Evolutionary conservation across 2,888 invertebrate genomes (phyloP).

Genomic region (Lutraria lutraria): DNA sequence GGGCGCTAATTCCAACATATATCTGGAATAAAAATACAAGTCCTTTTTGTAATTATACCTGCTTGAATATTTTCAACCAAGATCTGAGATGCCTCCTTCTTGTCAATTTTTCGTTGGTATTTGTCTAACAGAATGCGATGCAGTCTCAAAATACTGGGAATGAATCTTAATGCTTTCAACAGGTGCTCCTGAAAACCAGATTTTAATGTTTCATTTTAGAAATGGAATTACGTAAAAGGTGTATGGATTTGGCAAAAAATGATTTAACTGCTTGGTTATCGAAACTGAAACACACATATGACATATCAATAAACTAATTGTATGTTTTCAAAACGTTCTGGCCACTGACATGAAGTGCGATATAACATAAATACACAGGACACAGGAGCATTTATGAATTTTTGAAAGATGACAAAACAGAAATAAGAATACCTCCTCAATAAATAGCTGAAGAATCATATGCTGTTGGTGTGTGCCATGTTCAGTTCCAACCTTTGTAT

Average conservation of each 20-base stretch:
- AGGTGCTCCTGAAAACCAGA: conserved; percentile 70
- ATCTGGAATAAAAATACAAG: neutral
- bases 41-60: conserved; percentile 35
- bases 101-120: conserved; percentile 76
- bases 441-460: conserved; percentile 43
- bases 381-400: neutral
- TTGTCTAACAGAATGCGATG: conserved; percentile 72
- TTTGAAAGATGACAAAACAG: neutral
- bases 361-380: neutral
- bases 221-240: too few relatives aligned
- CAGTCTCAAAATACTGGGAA: conserved; percentile 77
- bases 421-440: conserved; percentile 57
- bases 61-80: conserved; percentile 50
- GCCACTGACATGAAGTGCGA: neutral
- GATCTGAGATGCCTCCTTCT: conserved; percentile 74
- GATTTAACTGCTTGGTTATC: too few relatives aligned
- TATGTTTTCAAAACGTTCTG: neutral
- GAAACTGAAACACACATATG: neutral
- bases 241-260: too few relatives aligned
- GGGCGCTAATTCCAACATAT: neutral
- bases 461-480: neutral
- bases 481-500: conserved; percentile 21
- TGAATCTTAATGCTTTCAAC: conserved; percentile 74
- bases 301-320: neutral
- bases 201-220: neutral